Evolutionary conservation across 2,888 invertebrate species (phyloP), one percentile per base, ranked within the genome.

Genomic region (Limnephilus auricula): DNA sequence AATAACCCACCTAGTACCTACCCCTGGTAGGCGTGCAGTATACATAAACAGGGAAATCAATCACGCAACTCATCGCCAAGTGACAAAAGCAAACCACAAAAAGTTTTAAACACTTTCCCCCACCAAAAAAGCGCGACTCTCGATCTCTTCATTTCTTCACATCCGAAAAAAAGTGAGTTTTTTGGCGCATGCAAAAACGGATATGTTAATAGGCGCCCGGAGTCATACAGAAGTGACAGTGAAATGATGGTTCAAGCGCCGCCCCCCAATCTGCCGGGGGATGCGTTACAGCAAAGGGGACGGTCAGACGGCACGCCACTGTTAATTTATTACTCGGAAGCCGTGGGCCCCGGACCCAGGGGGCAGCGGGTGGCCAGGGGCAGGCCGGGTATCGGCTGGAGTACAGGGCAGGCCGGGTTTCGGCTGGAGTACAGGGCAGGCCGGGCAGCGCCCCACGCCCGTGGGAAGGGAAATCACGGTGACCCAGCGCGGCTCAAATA

Each of bases 151-250:
- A 78, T 87, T 87, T 87, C 87, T 87, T 87, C 87, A 78, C 78
- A 87, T 78, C 78, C 65, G 87, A 12, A 50, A 50, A n/a, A 50
- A 65, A 65, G 9, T 65, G 31, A 15, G 32, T 25, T 34, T 87
- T 82, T 84, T 90, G 89, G 92, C 30, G 88, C 90, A 92, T 89
- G 93, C 93, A 93, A 93, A 93, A 93, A 93, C 92, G 92, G 91
- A 92, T 93, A 93, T 93, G 93, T 93, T 93, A 93, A 93, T 93
- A 91, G 90, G 90, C 86, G 91, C 88, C 90, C 91, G 91, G 89
- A 92, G 92, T 92, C 93, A 93, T 93, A 92, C 91, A 93, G 92
- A 93, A 92, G 92, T 93, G 93, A 93, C 93, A 92, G 93, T 80
- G 92, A 92, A 93, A 93, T 93, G 93, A 93, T 93, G 93, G 93